phyloP scores from a whole-genome alignment of 2,113 vertebrate species.

The Percina caprodes region DNA sequence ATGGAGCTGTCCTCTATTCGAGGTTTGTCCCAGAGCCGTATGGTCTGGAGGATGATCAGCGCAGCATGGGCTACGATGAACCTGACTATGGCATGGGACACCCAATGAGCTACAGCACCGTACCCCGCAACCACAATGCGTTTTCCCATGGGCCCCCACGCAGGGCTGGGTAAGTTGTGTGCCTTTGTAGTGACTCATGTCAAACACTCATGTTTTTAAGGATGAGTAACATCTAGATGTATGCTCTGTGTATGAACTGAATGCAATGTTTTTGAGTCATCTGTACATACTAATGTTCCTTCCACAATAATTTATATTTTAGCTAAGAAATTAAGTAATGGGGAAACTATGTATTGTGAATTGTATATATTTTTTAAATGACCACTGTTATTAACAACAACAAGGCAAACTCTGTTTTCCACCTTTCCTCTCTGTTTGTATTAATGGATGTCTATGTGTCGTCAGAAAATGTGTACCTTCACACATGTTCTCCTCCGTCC shows the following conservation, averaged over 20 bases:
- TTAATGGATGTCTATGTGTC: background rate
- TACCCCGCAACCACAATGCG: constrained; percentile 83
- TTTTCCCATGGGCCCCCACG: constrained; percentile 87
- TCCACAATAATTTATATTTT: background rate
- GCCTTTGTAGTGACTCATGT: background rate
- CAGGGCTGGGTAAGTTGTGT: constrained; percentile 86
- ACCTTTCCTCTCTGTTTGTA: background rate
- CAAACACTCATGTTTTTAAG: background rate
- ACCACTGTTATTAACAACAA: background rate
- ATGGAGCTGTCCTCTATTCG: constrained; percentile 87
- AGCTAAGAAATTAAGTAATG: background rate
- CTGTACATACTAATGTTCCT: background rate
- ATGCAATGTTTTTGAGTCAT: background rate
- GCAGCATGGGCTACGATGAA: constrained; percentile 93
- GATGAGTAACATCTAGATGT: background rate
- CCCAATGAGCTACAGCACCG: constrained; percentile 90
- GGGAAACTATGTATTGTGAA: background rate
- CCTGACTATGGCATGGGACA: constrained; percentile 91
- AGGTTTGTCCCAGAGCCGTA: constrained; percentile 92
- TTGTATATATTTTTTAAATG: background rate
- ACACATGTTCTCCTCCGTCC: background rate
- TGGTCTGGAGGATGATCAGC: constrained; percentile 93
- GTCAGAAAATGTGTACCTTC: background rate
- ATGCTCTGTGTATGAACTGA: background rate
- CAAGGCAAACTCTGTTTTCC: background rate